A percentile compares a stretch with the other conserved stretches of the same genome.
Conservation (phyloP, 2,797 vertebrate species). For the Pangasius macronema region DNA sequence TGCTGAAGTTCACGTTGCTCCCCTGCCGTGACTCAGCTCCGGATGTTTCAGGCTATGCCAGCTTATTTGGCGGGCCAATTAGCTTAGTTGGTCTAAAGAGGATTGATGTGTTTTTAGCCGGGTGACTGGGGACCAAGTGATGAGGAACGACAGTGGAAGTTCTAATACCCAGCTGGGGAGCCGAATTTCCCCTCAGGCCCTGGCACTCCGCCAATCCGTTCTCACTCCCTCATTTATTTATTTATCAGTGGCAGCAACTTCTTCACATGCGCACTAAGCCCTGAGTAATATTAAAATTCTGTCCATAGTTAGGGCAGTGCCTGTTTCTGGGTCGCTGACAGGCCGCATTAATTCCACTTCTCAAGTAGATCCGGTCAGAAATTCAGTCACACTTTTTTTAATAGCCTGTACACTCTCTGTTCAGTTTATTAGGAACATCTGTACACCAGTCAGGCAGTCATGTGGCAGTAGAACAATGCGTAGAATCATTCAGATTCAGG, state of each 20-base stretch:
- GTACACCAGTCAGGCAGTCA: neutral
- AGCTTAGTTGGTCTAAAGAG: constrained; percentile 46
- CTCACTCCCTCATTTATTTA: constrained; percentile 62
- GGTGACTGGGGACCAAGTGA: constrained; percentile 46
- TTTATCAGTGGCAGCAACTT: constrained; percentile 55
- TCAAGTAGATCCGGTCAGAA: neutral
- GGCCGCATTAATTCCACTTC: neutral
- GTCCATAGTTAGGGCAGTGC: neutral
- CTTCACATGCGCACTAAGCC: constrained; percentile 8
- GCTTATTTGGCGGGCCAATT: constrained; percentile 43
- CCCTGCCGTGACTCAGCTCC: constrained; percentile 29
- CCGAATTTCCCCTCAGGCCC: constrained; percentile 32
- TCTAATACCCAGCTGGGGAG: constrained; percentile 70
- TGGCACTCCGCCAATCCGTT: constrained; percentile 32
- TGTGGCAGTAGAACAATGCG: neutral
- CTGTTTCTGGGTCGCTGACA: neutral
- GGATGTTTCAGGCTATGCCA: constrained; percentile 19
- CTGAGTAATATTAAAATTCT: neutral
- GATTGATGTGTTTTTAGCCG: constrained; percentile 35
- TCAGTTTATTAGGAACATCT: neutral
- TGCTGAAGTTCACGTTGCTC: constrained; percentile 9
- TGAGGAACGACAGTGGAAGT: constrained; percentile 89
- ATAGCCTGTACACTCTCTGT: neutral
- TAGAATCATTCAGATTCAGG: neutral
- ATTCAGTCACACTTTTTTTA: neutral